Evolutionary conservation across 2,888 invertebrate species (phyloP), one percentile per base, ranked within the genome.

Genomic region (Diadromus collaris): DNA sequence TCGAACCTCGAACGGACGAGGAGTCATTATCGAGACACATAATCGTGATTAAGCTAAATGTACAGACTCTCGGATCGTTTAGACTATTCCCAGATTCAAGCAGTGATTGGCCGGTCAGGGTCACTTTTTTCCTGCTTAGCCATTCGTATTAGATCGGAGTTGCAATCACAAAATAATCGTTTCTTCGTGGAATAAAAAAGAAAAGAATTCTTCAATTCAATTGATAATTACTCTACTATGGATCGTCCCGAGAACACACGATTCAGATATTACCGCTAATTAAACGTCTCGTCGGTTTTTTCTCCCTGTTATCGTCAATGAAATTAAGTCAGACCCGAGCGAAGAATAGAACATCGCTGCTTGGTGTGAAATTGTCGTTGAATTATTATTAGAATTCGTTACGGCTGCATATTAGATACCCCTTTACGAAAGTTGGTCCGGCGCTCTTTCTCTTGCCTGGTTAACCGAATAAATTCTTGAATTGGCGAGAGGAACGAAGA

Each of bases 391-490:
- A 75, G 46, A 46, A 61, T 61, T 19, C 44, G 64, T 21, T 51
- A n/a, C 21, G 61, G 19, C n/a, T 10, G 51, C 51, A 68, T 71
- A 60, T 75, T 51, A 32, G 54, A 56, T 69, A 61, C 51, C 54
- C 51, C 29, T 21, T 21, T n/a, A 32, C 9, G 58, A 24, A 54
- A 69, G 56, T 63, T n/a, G 19, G 58, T 29, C 13, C 61, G 46
- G 4, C 29, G 63, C 56, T 27, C 54, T 24, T 32, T 56, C 51
- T 46, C 67, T 38, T 44, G 2, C n/a, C 48, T 48, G 54, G 46
- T 70, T 77, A 72, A 78, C 60, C 60, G 27, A 76, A 78, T 76
- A 63, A 81, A 76, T 79, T 72, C 51, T 46, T 60, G 68, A 71
- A 82, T 79, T 69, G 71, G 63, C 58, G 46, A 67, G 44, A 70